Base-by-base conservation (phyloP, 2,888 invertebrate genomes). In the Trichopoda pennipes region DNA sequence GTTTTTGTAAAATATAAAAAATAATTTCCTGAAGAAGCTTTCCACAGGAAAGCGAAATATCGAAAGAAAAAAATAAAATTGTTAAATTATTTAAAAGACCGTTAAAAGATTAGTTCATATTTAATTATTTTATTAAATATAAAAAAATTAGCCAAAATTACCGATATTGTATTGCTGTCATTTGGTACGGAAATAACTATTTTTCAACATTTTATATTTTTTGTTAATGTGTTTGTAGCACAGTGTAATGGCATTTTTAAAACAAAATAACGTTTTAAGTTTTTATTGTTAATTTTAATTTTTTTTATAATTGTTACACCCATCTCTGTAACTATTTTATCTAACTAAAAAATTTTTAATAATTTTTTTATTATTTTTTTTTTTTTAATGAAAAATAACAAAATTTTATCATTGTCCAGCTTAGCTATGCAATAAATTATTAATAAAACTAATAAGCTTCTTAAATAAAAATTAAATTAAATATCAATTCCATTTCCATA, bases 371-470 rank as follows among this genome's bases (percentile, higher is more conserved):
- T 49, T 75, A 60, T 47, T 4, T 21, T 35, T 38, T 49, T 49
- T 14, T 42, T 42, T 55, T 60, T 12, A 51, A 61, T 38, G 60
- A n/a, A 32, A n/a, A 35, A 69, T 28, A 28, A 2, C 7, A 56
- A 16, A 38, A 19, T 42, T 77, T 38, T 42, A 42, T 66, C 19
- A 73, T 47, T 55, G 58, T 17, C 28, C 38, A 73, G 28, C 17
- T 68, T 73, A 73, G 35, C 19, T 73, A 79, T 68, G 79, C 66
- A 79, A 73, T 73, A 79, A 66, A 53, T 60, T 60, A 56, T 74
- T 51, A 55, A 35, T 28, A 17, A 2, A 58, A 49, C 1, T 73
- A 28, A 28, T 28, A 28, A 63, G 82, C 82, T 79, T 70, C 66
- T 61, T 51, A 19, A 9, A 44, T 3, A n/a, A 44, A 44, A 44